Base-by-base conservation (phyloP, 2,797 vertebrate species). In the Adrianichthys oophorus region DNA sequence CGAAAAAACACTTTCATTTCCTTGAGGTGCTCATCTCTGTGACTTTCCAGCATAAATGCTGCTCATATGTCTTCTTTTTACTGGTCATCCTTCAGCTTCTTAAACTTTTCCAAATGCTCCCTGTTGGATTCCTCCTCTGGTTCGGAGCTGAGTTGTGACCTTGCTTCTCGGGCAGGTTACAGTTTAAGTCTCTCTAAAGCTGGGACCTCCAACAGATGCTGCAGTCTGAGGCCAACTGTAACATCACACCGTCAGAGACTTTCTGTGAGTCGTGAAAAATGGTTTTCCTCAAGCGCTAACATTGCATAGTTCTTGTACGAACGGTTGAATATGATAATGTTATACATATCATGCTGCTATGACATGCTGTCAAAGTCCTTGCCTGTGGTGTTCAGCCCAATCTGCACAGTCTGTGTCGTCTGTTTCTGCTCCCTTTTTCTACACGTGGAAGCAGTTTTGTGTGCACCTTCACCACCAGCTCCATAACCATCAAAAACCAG, bases 21-120 rank as follows among this genome's bases (percentile, higher is more conserved):
- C 32, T 37, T 37, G 32, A 37, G 12, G 10, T 12, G 32, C 32
- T 37, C 32, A 3, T 37, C 32, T 37, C 32, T 37, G 32, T 37
- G 32, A 37, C 32, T 37, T 32, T 37, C 32, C 10, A 37, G 32
- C 10, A 37, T 13, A 37, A 37, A 12, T 13, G 32, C 10, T 12
- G 32, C 32, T 12, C 32, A 12, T 37, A 12, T 37, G 12, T 37
- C 32, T 37, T 37, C 32, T 12, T 37, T 12, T 61, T 40, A 19
- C 53, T 29, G 23, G n/a, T 55, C 23, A 58, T 67, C 71, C 65
- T 74, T 70, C 41, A 62, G 53, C 56, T n/a, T 51, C 58, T 23
- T 63, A 19, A 80, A 74, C 74, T 59, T 78, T 76, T 62, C 66
- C 58, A 68, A 76, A 82, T 67, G 56, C 56, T 76, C 59, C 76